Conservation (phyloP, 2,113 vertebrate genomes). For the Equus quagga region DNA sequence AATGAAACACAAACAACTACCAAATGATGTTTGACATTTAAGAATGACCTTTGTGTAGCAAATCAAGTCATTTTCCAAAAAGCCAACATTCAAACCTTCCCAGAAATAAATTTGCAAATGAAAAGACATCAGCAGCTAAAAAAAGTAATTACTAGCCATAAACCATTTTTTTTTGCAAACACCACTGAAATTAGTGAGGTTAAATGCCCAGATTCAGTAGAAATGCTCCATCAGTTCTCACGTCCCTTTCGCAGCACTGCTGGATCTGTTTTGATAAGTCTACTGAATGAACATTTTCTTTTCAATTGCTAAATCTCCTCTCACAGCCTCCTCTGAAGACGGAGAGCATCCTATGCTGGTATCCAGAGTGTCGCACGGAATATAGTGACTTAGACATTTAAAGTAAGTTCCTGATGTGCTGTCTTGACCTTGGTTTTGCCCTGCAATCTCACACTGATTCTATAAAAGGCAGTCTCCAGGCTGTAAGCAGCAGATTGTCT, state of each 20-base stretch:
- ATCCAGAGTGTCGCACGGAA: neutral
- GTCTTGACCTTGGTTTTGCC: neutral
- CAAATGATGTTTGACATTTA: conserved; percentile 76
- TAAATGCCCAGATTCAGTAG: conserved; percentile 63
- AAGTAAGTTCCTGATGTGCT: neutral
- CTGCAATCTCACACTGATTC: neutral
- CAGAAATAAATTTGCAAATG: conserved; percentile 75
- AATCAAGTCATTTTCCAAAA: conserved; percentile 69
- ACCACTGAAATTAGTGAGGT: conserved; percentile 62
- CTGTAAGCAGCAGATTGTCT: neutral
- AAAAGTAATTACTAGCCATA: conserved; percentile 62
- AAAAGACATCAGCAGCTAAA: conserved; percentile 48
- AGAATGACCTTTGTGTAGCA: conserved; percentile 67
- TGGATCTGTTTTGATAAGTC: conserved; percentile 63
- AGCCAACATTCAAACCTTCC: conserved; percentile 72
- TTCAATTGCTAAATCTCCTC: neutral
- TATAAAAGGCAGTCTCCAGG: neutral
- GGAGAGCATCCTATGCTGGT: neutral
- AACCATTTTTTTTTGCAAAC: conserved; percentile 12
- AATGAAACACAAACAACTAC: conserved; percentile 20
- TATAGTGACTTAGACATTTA: neutral
- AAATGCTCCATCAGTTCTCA: conserved; percentile 73
- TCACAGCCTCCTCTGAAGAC: neutral
- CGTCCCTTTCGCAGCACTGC: conserved; percentile 60
- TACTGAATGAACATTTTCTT: conserved; percentile 27